A percentile compares a stretch with the other conserved stretches of the same genome.
Evolutionary conservation across 1,140 invertebrate genomes (phyloP).

Genomic region (Leptoteleia sp.): DNA sequence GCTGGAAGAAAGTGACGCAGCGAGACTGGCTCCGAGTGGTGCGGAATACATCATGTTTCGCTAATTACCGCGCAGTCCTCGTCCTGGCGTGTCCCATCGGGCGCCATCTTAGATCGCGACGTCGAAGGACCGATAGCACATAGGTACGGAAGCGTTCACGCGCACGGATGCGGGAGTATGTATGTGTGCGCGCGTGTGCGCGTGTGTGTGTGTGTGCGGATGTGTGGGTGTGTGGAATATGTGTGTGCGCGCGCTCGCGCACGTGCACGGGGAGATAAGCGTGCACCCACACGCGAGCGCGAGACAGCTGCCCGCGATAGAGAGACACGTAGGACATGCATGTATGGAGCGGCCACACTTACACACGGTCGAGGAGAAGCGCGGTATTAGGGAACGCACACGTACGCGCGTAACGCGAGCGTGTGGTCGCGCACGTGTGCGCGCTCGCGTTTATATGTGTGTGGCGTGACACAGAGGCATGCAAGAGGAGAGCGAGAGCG

Average conservation of each 20-base stretch:
- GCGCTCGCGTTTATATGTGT: too few species aligned
- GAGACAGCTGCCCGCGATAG: too few species aligned
- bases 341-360: too few species aligned
- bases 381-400: too few species aligned
- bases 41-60: conserved; percentile 43
- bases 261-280: not conserved
- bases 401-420: not conserved
- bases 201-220: too few species aligned
- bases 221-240: too few species aligned
- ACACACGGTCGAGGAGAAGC: too few species aligned
- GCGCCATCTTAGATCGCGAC: conserved; percentile 64
- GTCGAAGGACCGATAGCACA: conserved; percentile 47
- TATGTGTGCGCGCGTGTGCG: conserved; percentile 31
- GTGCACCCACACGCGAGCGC: too few species aligned
- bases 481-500: too few species aligned
- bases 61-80: conserved; percentile 51
- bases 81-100: conserved; percentile 57
- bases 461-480: conserved; percentile 14
- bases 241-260: conserved; percentile 14
- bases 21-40: not conserved
- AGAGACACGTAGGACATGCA: too few species aligned
- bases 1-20: not conserved
- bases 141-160: conserved; percentile 8
- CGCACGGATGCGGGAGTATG: conserved; percentile 3
- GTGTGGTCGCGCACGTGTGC: conserved; percentile 1